phyloP scores from a whole-genome alignment of 2,113 vertebrate species.

The Brienomyrus longianalis region DNA sequence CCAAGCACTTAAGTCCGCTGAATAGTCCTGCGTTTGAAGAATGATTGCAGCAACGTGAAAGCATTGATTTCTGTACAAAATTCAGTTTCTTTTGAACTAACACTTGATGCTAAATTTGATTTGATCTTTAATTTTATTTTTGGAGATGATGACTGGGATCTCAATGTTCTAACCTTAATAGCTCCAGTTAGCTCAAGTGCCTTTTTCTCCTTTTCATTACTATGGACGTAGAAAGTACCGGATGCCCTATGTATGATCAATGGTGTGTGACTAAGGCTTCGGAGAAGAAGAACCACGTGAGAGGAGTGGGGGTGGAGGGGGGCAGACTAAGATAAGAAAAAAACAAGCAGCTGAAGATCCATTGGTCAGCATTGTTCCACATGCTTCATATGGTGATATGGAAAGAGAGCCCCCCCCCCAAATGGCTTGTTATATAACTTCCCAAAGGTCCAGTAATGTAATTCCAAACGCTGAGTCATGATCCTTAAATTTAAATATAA shows the following conservation, averaged over 20 bases:
- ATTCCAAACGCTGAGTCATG: neutral
- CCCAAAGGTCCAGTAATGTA: neutral
- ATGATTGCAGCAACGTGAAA: neutral
- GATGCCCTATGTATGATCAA: neutral
- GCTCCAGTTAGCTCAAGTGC: neutral
- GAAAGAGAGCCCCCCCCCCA: neutral
- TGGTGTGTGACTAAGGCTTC: neutral
- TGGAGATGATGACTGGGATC: neutral
- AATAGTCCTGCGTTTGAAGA: neutral
- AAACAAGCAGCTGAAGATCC: neutral
- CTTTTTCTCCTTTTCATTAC: neutral
- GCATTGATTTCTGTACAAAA: neutral
- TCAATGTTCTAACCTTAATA: neutral
- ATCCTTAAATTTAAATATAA: neutral
- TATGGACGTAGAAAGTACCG: neutral
- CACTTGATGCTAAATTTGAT: neutral
- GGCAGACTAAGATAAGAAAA: neutral
- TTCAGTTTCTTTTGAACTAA: neutral
- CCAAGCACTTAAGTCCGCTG: neutral
- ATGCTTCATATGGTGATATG: neutral
- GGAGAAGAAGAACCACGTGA: neutral
- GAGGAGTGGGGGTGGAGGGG: neutral
- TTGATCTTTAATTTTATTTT: neutral
- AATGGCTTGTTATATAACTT: neutral
- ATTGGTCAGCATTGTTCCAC: neutral